Evolutionary conservation across 2,113 vertebrate species (phyloP).

Genomic region (Vimba vimba): DNA sequence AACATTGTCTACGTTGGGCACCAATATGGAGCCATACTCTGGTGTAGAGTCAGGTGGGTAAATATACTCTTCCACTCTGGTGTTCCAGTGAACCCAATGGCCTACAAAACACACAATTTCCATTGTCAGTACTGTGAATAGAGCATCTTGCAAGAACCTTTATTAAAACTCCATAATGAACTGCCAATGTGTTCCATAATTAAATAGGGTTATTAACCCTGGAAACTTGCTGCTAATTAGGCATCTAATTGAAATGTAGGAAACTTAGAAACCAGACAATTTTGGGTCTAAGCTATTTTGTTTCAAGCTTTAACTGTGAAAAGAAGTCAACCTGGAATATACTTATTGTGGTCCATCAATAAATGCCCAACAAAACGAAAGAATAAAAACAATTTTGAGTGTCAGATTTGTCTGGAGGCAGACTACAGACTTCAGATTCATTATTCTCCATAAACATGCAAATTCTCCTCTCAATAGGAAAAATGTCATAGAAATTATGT

Average conservation of each 20-base stretch:
- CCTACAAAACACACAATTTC: conserved; percentile 69
- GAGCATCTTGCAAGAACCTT: background rate
- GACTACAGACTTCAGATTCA: background rate
- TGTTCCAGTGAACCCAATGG: conserved; percentile 90
- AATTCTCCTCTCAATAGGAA: background rate
- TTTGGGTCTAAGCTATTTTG: background rate
- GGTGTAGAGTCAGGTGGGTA: conserved; percentile 84
- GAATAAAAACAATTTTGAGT: background rate
- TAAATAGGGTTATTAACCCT: conserved; percentile 5
- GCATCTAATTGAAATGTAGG: background rate
- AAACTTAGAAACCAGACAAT: background rate
- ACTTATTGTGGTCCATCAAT: background rate
- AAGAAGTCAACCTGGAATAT: background rate
- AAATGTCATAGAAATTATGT: background rate
- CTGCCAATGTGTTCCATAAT: background rate
- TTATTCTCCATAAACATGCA: background rate
- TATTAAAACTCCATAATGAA: background rate
- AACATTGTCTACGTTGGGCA: conserved; percentile 95
- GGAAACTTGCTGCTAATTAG: background rate
- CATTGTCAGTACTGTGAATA: background rate
- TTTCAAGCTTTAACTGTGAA: background rate
- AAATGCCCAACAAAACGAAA: background rate
- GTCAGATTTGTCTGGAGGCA: too few relatives aligned
- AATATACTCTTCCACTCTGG: conserved; percentile 83
- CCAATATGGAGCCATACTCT: conserved; percentile 90